Evolutionary conservation across 2,113 vertebrate genomes (phyloP).

Genomic region (Tauraco erythrolophus): DNA sequence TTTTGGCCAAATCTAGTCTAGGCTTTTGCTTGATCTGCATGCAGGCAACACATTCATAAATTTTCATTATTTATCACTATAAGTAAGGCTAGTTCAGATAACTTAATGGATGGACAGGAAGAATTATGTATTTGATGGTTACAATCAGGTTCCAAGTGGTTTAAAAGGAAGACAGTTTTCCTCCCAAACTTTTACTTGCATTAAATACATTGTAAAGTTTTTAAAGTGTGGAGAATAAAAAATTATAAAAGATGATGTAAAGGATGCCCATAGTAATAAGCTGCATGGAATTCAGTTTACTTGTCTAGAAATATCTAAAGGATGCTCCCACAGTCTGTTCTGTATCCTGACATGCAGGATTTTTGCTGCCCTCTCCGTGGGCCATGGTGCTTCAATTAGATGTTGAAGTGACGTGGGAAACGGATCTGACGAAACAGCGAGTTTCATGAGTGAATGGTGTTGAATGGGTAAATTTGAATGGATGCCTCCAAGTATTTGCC

Average conservation of each 20-base stretch:
- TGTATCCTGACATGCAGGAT: background rate
- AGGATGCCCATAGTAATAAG: background rate
- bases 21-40: background rate
- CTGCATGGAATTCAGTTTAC: background rate
- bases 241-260: background rate
- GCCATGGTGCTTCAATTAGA: fast-evolving
- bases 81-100: background rate
- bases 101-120: background rate
- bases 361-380: background rate
- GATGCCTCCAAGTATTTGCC: background rate
- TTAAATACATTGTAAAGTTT: background rate
- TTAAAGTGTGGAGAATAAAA: background rate
- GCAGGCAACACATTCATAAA: background rate
- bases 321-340: background rate
- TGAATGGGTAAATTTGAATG: background rate
- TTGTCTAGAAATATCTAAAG: background rate
- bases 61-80: background rate
- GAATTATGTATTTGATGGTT: background rate
- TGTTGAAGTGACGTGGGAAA: background rate
- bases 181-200: background rate
- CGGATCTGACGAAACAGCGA: background rate
- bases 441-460: background rate
- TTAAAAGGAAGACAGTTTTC: background rate
- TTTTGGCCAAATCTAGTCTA: background rate
- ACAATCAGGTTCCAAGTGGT: background rate